Evolutionary conservation across 1,140 invertebrate genomes (phyloP), one percentile per base, ranked within the genome.

Genomic region (Eciton burchellii): DNA sequence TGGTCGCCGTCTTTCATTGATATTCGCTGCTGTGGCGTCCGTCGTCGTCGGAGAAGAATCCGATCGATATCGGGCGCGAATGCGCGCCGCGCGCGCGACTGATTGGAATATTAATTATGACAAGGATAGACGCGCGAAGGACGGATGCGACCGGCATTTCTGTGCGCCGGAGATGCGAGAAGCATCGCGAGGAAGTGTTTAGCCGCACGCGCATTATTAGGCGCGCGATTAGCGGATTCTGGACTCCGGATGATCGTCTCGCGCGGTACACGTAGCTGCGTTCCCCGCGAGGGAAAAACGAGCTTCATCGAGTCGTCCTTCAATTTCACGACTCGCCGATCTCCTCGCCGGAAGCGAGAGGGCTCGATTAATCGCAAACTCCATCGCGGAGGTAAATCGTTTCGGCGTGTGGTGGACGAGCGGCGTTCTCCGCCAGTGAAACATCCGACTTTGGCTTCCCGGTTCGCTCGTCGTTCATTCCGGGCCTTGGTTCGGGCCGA

Each of bases 81-180:
- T 63, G 70, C 56, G 65, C 16, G 68, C 68, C 76, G 76, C 76
- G 45, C 71, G 29, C 70, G 59, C 84, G 68, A 60, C 83, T 85
- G 84, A 76, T 85, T 85, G 81, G 85, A 85, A 86, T 86, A 86
- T 86, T 86, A 82, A 86, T n/a, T n/a, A n/a, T 82, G 52, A 45
- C 14, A 29, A 43, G 19, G n/a, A 24, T 21, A 66, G 43, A 59
- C 56, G 63, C 45, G 52, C 76, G 49, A n/a, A 35, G 29, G 35
- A 35, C 16, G 35, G 59, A 21, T 24, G 35, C 56, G 59, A 59
- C 6, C 35, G 6, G 6, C 35, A 35, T 2, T 35, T 35, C 35
- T 35, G 35, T 35, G 6, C 6, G 35, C 35, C 35, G n/a, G n/a
- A 35, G 35, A 35, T 35, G 35, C 6, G 6, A 3, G 35, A 35